Conservation (phyloP, 2,888 invertebrate genomes). For the Aphidius colemani region DNA sequence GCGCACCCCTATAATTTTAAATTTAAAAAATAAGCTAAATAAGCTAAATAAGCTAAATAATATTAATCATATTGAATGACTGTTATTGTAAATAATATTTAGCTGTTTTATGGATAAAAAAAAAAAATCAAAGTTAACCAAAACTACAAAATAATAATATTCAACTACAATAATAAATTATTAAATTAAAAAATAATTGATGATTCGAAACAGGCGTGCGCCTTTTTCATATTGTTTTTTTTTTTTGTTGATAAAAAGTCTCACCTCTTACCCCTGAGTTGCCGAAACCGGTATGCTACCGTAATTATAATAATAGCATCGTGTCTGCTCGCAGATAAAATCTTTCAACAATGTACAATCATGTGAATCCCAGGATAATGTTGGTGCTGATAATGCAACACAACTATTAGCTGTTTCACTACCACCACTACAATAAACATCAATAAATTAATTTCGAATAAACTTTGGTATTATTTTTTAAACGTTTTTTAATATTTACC, state of each 20-base stretch:
- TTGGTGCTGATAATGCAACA: slow-evolving; percentile 77
- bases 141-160: slow-evolving; percentile 5
- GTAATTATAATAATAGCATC: slow-evolving; percentile 90
- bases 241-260: slow-evolving; percentile 51
- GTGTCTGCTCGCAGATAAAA: slow-evolving; percentile 88
- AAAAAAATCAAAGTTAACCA: slow-evolving; percentile 5
- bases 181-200: not conserved
- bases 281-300: slow-evolving; percentile 88
- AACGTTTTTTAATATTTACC: slow-evolving; percentile 59
- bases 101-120: not conserved
- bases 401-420: slow-evolving; percentile 73
- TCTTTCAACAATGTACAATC: slow-evolving; percentile 84
- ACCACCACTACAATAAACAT: slow-evolving; percentile 59
- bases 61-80: not conserved
- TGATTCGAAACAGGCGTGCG: slow-evolving; percentile 22
- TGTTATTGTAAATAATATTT: slow-evolving; percentile 7
- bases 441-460: slow-evolving; percentile 8
- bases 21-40: not conserved
- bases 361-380: slow-evolving; percentile 80
- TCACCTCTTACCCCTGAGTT: slow-evolving; percentile 92
- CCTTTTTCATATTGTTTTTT: slow-evolving; percentile 34
- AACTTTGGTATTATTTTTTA: not conserved
- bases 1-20: slow-evolving; percentile 23
- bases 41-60: not conserved
- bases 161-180: not conserved